Conservation (phyloP, 1,140 invertebrate genomes). For the Trachymyrmex cornetzi region DNA sequence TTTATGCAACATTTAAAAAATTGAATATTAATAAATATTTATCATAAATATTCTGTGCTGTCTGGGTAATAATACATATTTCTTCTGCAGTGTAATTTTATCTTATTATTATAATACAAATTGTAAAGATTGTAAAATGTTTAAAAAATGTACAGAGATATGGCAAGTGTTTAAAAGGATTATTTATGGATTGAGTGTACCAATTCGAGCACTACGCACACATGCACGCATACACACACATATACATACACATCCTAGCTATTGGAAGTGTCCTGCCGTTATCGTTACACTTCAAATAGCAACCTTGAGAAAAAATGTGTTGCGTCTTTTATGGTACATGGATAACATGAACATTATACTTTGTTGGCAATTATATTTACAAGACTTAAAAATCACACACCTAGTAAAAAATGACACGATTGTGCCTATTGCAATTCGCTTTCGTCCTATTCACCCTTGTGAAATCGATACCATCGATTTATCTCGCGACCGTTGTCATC, state of each 20-base stretch:
- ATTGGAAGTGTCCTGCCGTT: conserved; percentile 76
- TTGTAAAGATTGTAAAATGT: background rate
- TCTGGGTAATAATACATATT: background rate
- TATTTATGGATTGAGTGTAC: background rate
- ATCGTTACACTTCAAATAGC: conserved; percentile 75
- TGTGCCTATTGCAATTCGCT: conserved; percentile 78
- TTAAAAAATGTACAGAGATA: background rate
- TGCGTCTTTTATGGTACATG: conserved; percentile 84
- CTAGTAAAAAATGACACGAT: conserved; percentile 80
- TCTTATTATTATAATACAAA: background rate
- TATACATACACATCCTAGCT: conserved; percentile 75
- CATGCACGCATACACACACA: conserved; percentile 75
- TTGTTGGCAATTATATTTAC: conserved; percentile 85
- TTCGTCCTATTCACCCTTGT: conserved; percentile 27
- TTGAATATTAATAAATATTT: too few relatives aligned
- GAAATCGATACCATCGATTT: conserved; percentile 31
- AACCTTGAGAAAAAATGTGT: conserved; percentile 82
- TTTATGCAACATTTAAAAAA: too few relatives aligned
- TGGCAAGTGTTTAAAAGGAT: background rate
- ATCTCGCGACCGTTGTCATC: background rate
- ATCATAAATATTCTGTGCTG: too few relatives aligned
- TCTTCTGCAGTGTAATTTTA: background rate
- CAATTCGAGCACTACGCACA: conserved; percentile 40
- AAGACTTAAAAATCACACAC: conserved; percentile 84
- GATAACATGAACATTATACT: conserved; percentile 82